These are phyloP conservation scores for Trachelus stipa DNA, from an alignment of 2,888 invertebrate genomes.

Conservation along the genomic window DNA sequence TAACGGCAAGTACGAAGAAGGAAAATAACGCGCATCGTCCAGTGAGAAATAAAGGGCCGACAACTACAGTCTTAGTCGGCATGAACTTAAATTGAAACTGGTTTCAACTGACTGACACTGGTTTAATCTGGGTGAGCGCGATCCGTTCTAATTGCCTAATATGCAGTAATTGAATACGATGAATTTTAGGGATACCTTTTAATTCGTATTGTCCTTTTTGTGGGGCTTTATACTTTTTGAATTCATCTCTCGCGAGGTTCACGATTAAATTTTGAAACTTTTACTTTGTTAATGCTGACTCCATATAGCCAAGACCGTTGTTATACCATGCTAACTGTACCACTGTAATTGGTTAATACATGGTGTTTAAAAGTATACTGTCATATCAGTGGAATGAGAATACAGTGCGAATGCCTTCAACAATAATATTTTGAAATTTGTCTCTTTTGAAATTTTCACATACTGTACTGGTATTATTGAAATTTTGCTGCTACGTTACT, in stretches of 20 bases:
- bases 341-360: background rate
- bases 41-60: slow-evolving; percentile 27
- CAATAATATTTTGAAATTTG: slow-evolving; percentile 2
- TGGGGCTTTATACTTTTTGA: background rate
- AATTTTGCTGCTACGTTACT: background rate
- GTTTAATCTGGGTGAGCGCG: slow-evolving; percentile 42
- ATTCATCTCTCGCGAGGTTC: background rate
- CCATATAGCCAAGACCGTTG: background rate
- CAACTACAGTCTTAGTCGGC: slow-evolving; percentile 11
- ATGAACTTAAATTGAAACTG: slow-evolving; percentile 57
- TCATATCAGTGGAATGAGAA: background rate
- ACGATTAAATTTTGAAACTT: background rate
- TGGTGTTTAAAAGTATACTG: background rate
- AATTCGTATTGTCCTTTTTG: slow-evolving; percentile 3
- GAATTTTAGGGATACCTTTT: slow-evolving; percentile 39
- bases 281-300: background rate
- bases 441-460: background rate
- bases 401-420: background rate
- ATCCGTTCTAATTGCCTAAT: slow-evolving; percentile 38
- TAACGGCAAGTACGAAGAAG: slow-evolving; percentile 17
- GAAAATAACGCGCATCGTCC: background rate
- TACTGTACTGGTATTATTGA: background rate
- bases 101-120: slow-evolving; percentile 52
- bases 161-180: slow-evolving; percentile 35
- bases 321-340: background rate